A percentile compares a stretch with the other conserved stretches of the same genome.
phyloP scores from a whole-genome alignment of 2,797 vertebrate genomes.

The Chelmon rostratus region DNA sequence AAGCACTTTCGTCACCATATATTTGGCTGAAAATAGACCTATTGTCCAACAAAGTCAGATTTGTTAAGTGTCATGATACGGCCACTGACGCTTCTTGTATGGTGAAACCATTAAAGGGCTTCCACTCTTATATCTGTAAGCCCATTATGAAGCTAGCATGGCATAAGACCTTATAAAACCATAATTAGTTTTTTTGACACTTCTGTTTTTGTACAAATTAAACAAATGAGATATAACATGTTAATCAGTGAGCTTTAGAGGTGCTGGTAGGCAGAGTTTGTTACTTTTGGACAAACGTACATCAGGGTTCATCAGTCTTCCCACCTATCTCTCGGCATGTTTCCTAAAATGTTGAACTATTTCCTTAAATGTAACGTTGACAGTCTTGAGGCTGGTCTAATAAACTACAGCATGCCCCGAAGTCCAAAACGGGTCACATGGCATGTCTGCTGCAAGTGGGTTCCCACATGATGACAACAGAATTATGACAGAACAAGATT shows the following conservation, averaged over 20 bases:
- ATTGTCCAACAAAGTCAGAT: background rate
- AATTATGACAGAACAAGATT: background rate
- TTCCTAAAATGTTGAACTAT: background rate
- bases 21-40: background rate
- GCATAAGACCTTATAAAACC: background rate
- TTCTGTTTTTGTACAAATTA: background rate
- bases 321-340: background rate
- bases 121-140: too few species aligned
- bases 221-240: background rate
- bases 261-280: background rate
- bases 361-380: too few species aligned
- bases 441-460: background rate
- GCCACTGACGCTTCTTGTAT: background rate
- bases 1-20: background rate
- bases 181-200: background rate
- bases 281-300: background rate
- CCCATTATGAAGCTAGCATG: background rate
- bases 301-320: background rate
- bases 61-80: background rate
- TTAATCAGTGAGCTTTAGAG: background rate
- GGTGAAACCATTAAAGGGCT: background rate
- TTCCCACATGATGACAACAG: slow-evolving; percentile 19
- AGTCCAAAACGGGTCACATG: slow-evolving; percentile 4
- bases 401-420: background rate
- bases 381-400: background rate